These are phyloP conservation scores for Tetropium fuscum DNA, from an alignment of 2,888 invertebrate species.

Conservation along the genomic window DNA sequence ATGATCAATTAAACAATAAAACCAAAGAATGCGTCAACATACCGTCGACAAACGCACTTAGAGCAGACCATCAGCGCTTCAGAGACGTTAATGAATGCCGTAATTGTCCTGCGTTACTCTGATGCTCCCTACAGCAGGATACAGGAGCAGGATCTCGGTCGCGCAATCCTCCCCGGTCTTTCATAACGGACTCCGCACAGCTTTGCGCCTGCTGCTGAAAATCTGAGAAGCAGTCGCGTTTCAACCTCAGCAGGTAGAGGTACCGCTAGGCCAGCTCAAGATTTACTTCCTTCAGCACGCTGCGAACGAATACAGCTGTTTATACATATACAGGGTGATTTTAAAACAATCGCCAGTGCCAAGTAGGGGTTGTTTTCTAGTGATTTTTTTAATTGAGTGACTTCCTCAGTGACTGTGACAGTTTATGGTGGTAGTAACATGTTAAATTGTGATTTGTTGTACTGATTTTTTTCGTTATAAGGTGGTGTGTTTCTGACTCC, in stretches of 20 bases:
- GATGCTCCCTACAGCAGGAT: conserved; percentile 11
- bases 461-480: neutral
- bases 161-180: conserved; percentile 20
- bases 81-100: conserved; percentile 1
- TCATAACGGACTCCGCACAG: conserved; percentile 15
- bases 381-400: neutral
- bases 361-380: neutral
- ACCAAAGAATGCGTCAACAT: neutral
- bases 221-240: conserved; percentile 17
- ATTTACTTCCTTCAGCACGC: neutral
- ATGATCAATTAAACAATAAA: neutral
- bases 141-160: conserved; percentile 20
- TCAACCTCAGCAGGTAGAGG: conserved; percentile 16
- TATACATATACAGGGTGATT: conserved; percentile 1
- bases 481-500: neutral
- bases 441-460: neutral
- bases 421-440: conserved; percentile 1
- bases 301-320: neutral
- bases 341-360: neutral
- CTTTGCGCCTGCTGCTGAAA: conserved; percentile 3
- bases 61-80: neutral
- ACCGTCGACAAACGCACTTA: neutral
- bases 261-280: neutral
- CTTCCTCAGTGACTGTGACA: neutral
- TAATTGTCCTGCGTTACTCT: conserved; percentile 10